A percentile compares a stretch with the other conserved stretches of the same genome.
Evolutionary conservation across 2,113 vertebrate species (phyloP).

Genomic region (Fulica atra): DNA sequence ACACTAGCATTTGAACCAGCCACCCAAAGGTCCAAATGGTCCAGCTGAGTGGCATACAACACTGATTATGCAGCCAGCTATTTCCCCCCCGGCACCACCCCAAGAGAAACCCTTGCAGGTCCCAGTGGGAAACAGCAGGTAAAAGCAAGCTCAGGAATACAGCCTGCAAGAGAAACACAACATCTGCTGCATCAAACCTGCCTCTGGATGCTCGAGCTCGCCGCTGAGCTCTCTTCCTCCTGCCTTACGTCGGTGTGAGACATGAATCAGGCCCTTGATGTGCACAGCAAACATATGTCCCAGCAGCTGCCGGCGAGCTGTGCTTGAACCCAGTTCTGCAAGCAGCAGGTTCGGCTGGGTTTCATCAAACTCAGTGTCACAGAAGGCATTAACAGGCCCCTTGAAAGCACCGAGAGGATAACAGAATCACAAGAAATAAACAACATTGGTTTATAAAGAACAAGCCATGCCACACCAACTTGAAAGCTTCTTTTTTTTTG

Average conservation of each 20-base stretch:
- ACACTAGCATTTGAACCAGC: not conserved
- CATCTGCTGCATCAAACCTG: constrained; percentile 55
- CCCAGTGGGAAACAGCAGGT: not conserved
- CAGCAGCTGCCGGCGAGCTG: constrained; percentile 40
- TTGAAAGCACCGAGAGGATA: constrained; percentile 47
- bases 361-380: constrained; percentile 37
- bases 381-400: constrained; percentile 45
- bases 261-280: constrained; percentile 3
- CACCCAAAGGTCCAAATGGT: not conserved
- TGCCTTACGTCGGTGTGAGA: not conserved
- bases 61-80: not conserved
- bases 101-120: not conserved
- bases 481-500: not conserved
- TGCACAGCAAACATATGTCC: constrained; percentile 35
- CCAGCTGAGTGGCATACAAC: not conserved
- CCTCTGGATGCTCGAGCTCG: not conserved
- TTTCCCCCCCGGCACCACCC: not conserved
- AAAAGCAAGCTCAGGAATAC: constrained; percentile 31
- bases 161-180: constrained; percentile 19
- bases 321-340: not conserved
- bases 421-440: not conserved
- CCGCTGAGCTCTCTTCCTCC: constrained; percentile 1
- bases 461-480: constrained; percentile 2
- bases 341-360: constrained; percentile 58
- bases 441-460: not conserved